Base-by-base conservation (phyloP, 2,888 invertebrate genomes). In the Thereva nobilitata region DNA sequence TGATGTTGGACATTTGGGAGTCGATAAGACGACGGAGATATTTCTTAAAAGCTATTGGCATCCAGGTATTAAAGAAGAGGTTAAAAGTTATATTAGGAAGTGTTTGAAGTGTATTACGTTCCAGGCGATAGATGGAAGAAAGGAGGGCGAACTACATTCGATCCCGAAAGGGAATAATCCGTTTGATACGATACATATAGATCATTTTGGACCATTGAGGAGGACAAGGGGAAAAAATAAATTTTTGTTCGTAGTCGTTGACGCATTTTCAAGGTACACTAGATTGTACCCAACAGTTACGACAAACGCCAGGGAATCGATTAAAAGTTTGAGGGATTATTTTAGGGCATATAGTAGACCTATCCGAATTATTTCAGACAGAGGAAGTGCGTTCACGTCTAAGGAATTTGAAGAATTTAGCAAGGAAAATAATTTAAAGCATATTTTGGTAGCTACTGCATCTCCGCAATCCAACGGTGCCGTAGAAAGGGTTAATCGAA, bases 231-330 rank as follows among this genome's bases (percentile, higher is more conserved):
- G 56, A 0, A 72, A 73, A 37, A 79, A 79, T 57, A 70, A 70
- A 7, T 70, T 80, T 41, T 63, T 80, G n/a, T 67, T 81, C 4
- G 73, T 74, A 1, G 67, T 76, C 4, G 73, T 81, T 0, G 78
- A 81, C 66, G 77, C 70, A 0, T 80, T 79, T 52, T 78, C 77
- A 0, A 79, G 79, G 64, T 78, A 74, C 67, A 67, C 74, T 0
- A 72, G 76, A 41, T 61, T 77, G 4, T 76, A 73, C 67, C 68
- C 78, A 0, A 75, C 76, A 4, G 71, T 68, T 52, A 73, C 70
- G 53, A 77, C 76, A 1, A 74, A 73, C 61, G 71, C 74, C 1
- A 69, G 67, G 55, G 71, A 71, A 5, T 74, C 73, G 0, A 71
- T 78, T 38, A 71, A 64, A 61, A 69, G 70, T 10, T 54, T 78